A percentile compares a stretch with the other conserved stretches of the same genome.
Conservation (phyloP, 2,797 vertebrate species). For the Toxotes lorentzi region DNA sequence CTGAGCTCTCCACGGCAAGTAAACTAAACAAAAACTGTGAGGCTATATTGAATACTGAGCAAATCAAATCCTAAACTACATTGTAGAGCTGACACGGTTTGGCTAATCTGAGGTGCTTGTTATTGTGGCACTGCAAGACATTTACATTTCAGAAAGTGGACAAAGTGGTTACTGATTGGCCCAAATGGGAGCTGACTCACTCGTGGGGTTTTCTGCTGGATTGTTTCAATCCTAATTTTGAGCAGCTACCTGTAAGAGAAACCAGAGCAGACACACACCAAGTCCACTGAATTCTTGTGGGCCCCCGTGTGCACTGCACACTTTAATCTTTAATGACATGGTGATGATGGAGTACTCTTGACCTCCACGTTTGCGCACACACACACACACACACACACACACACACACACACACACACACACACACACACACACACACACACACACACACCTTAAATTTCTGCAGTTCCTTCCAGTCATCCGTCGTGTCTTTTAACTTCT, state of each 20-base stretch:
- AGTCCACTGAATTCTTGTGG: constrained; percentile 60
- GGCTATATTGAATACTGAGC: too few relatives aligned
- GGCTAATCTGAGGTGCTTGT: neutral
- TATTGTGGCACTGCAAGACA: neutral
- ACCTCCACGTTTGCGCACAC: constrained; percentile 65
- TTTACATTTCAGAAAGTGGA: constrained; percentile 9
- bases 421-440: constrained; percentile 37
- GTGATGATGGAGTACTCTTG: constrained; percentile 80
- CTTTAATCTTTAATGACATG: constrained; percentile 81
- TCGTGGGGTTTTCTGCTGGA: constrained; percentile 28
- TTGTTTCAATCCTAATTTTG: constrained; percentile 33
- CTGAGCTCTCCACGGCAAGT: neutral
- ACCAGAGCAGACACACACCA: constrained; percentile 45
- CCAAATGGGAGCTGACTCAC: constrained; percentile 24
- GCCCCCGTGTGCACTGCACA: constrained; percentile 38
- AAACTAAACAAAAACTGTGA: neutral
- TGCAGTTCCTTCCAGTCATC: constrained; percentile 56
- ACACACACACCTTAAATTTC: constrained; percentile 53
- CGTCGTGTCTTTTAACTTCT: constrained; percentile 67
- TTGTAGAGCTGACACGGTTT: neutral
- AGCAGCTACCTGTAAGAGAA: constrained; percentile 56
- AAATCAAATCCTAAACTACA: neutral
- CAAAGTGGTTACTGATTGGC: constrained; percentile 30
- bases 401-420: constrained; percentile 13
- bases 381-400: constrained; percentile 5